Evolutionary conservation across 2,113 vertebrate species (phyloP).

Genomic region (Macroglossus sobrinus): DNA sequence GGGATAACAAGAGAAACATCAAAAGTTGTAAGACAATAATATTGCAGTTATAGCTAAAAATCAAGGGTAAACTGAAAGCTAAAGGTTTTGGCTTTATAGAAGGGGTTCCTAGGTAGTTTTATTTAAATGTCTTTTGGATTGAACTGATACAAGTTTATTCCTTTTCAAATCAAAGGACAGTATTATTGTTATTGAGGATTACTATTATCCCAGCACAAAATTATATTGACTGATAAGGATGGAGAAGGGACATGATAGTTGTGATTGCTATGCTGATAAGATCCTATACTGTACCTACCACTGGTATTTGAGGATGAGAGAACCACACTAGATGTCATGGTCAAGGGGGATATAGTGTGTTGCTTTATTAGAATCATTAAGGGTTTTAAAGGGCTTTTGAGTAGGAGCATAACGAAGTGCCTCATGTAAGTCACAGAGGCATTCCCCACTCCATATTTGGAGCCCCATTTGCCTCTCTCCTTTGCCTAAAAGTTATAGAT

Average conservation of each 20-base stretch:
- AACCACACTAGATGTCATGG: background rate
- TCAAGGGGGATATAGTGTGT: background rate
- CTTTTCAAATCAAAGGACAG: conserved; percentile 9
- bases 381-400: background rate
- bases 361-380: conserved; percentile 17
- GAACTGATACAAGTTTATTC: background rate
- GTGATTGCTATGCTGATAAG: background rate
- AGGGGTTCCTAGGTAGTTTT: background rate
- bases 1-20: background rate
- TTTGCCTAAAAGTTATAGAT: background rate
- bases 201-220: background rate
- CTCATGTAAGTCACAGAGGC: background rate
- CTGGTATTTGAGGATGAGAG: background rate
- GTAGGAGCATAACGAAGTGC: background rate
- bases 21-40: background rate
- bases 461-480: background rate
- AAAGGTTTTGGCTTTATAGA: background rate
- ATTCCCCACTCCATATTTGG: background rate
- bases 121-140: conserved; percentile 9
- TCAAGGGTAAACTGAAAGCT: background rate
- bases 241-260: background rate
- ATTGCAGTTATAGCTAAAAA: conserved; percentile 1
- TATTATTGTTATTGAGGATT: background rate
- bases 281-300: background rate
- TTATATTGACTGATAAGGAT: background rate